phyloP scores from a whole-genome alignment of 1,140 invertebrate species.

The Zaprionus africanus region DNA sequence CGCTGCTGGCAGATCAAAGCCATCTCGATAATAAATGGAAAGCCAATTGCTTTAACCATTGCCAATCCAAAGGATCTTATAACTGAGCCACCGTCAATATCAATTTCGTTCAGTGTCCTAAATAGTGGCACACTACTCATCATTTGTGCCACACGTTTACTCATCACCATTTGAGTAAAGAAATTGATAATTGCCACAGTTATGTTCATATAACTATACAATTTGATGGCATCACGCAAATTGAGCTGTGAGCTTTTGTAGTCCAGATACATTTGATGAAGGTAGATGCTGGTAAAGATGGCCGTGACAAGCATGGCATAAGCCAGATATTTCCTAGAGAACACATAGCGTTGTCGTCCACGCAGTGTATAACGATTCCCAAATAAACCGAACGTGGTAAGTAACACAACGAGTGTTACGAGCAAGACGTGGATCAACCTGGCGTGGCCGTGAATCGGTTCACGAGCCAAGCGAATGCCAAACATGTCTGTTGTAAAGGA shows the following conservation, averaged over 20 bases:
- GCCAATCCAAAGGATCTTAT: conserved; percentile 46
- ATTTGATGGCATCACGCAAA: conserved; percentile 61
- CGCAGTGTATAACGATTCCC: conserved; percentile 46
- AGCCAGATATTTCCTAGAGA: conserved; percentile 55
- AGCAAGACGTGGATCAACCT: conserved; percentile 48
- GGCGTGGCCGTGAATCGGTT: conserved; percentile 23
- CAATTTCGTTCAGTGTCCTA: conserved; percentile 37
- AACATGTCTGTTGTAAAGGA: conserved; percentile 35
- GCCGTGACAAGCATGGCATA: conserved; percentile 51
- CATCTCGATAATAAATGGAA: conserved; percentile 58
- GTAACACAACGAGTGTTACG: conserved; percentile 40
- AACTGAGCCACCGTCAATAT: conserved; percentile 38
- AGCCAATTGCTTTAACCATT: conserved; percentile 50
- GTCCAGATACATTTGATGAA: conserved; percentile 55
- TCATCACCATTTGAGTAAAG: conserved; percentile 54
- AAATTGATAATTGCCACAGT: conserved; percentile 63
- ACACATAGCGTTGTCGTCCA: conserved; percentile 45
- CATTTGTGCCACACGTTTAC: conserved; percentile 40
- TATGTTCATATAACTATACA: conserved; percentile 75
- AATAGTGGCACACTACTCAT: conserved; percentile 64
- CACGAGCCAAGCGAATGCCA: conserved; percentile 31
- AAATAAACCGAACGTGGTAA: conserved; percentile 59
- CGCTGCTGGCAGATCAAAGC: conserved; percentile 60
- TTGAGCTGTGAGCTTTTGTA: conserved; percentile 48
- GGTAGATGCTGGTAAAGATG: conserved; percentile 54